phyloP scores from a whole-genome alignment of 1,140 invertebrate genomes.

The Atta colombica region DNA sequence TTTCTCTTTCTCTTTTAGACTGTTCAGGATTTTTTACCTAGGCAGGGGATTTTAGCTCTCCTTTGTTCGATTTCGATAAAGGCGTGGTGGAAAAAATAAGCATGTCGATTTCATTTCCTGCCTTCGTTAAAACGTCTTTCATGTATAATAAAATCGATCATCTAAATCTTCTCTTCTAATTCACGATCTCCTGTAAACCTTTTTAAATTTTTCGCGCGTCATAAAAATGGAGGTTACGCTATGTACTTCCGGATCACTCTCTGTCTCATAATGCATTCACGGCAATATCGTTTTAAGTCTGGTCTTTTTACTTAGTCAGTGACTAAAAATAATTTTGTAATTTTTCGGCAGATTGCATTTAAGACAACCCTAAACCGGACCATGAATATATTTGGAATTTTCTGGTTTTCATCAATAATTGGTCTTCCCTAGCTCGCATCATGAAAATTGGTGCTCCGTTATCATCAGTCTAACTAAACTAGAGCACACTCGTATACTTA shows the following conservation, averaged over 20 bases:
- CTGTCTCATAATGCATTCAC: not conserved
- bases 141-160: not conserved
- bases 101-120: not conserved
- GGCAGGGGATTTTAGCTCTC: not conserved
- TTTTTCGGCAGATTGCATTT: not conserved
- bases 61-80: slow-evolving; percentile 6
- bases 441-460: not conserved
- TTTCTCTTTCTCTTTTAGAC: not conserved
- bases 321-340: not conserved
- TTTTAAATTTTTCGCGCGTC: slow-evolving; percentile 20
- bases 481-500: no score
- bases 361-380: not conserved
- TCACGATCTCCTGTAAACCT: not conserved
- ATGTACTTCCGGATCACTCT: not conserved
- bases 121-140: no score
- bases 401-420: not conserved
- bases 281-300: not conserved
- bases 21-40: not conserved
- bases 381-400: not conserved
- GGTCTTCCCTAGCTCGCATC: not conserved
- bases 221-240: not conserved
- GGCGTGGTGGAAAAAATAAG: not conserved
- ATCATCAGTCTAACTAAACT: no score
- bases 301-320: not conserved
- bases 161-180: not conserved